A percentile compares a stretch with the other conserved stretches of the same genome.
These are phyloP conservation scores for Gasterosteus nipponicus DNA, from an alignment of 2,113 vertebrate genomes.

Conservation along the genomic window DNA sequence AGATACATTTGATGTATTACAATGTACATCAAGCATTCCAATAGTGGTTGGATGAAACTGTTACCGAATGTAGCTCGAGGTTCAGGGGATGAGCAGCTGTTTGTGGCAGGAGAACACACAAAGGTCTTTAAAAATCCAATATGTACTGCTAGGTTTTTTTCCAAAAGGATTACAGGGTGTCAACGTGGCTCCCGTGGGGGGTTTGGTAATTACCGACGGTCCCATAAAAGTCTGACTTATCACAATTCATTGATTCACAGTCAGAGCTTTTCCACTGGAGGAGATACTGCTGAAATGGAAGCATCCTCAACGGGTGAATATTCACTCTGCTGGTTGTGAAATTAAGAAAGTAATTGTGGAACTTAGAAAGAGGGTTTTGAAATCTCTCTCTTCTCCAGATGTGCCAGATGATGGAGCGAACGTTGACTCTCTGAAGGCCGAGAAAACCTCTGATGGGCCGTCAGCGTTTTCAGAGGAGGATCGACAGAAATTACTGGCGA, in stretches of 20 bases:
- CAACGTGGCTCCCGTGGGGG: too few species aligned
- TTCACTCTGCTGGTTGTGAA: conserved; percentile 1
- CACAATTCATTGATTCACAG: conserved; percentile 60
- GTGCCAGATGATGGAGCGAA: conserved; percentile 13
- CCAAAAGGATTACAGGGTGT: not conserved
- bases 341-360: not conserved
- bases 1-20: not conserved
- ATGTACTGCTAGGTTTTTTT: not conserved
- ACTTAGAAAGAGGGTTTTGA: not conserved
- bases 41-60: not conserved
- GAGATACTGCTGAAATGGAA: conserved; percentile 42
- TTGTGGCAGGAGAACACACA: not conserved
- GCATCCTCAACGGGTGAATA: conserved; percentile 58
- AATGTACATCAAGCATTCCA: not conserved
- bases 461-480: conserved; percentile 34
- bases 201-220: conserved; percentile 10
- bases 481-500: conserved; percentile 55
- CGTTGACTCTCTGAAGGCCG: not conserved
- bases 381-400: conserved; percentile 47
- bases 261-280: conserved; percentile 47
- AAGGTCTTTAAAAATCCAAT: not conserved
- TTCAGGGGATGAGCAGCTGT: not conserved
- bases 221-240: conserved; percentile 20
- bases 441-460: conserved; percentile 5
- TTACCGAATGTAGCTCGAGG: not conserved